Conservation (phyloP, 2,113 vertebrate species). For the Cavia aperea region DNA sequence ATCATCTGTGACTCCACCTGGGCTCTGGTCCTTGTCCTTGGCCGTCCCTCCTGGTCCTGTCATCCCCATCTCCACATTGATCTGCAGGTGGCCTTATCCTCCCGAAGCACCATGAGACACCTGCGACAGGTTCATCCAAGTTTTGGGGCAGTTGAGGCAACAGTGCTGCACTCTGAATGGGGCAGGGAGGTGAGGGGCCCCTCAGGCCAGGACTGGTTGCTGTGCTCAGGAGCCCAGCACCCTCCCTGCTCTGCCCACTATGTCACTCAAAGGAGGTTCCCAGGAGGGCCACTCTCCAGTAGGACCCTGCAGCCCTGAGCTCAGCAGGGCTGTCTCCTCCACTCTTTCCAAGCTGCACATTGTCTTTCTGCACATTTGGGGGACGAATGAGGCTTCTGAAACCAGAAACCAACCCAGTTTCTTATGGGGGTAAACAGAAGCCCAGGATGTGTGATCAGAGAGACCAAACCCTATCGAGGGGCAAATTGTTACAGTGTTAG, state of each 20-base stretch:
- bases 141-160: neutral
- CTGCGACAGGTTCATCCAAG: neutral
- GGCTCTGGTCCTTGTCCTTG: neutral
- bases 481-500: neutral
- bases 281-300: neutral
- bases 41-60: neutral
- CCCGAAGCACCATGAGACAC: neutral
- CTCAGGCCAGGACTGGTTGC: neutral
- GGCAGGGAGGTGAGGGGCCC: neutral
- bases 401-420: neutral
- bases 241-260: neutral
- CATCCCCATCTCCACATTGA: neutral
- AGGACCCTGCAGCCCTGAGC: neutral
- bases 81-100: neutral
- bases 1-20: neutral
- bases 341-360: no score
- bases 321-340: neutral
- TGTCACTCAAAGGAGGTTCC: neutral
- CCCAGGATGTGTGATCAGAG: neutral
- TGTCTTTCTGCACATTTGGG: neutral
- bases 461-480: neutral
- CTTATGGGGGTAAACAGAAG: neutral
- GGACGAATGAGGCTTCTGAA: neutral
- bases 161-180: neutral
- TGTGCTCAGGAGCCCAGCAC: neutral